Evolutionary conservation across 2,113 vertebrate genomes (phyloP).

Genomic region (Ariopsis seemanni): DNA sequence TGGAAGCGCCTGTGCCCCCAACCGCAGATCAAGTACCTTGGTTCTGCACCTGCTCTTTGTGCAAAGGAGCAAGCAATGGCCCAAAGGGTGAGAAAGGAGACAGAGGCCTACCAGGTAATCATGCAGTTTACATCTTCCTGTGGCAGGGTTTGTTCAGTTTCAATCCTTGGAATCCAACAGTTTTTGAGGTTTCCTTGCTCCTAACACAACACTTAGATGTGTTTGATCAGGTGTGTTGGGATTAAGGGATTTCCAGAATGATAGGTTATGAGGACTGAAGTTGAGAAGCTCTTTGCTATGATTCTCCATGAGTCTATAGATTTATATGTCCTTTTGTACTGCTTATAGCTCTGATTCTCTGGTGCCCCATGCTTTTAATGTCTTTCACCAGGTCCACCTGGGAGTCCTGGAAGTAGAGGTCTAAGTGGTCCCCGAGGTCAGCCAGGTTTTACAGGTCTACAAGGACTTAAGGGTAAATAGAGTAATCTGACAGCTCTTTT

Average conservation of each 20-base stretch:
- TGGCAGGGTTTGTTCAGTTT: not conserved
- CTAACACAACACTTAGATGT: not conserved
- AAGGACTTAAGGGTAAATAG: constrained; percentile 68
- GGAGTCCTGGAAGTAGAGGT: constrained; percentile 66
- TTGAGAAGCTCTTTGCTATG: not conserved
- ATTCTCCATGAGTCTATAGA: not conserved
- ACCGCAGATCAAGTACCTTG: constrained; percentile 60
- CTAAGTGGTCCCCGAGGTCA: constrained; percentile 61
- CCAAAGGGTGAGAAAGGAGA: constrained; percentile 69
- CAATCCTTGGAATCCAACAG: not conserved
- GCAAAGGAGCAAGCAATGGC: constrained; percentile 59
- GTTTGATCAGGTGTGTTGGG: not conserved
- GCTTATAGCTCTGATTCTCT: not conserved
- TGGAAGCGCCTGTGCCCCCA: constrained; percentile 42
- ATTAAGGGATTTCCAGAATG: not conserved
- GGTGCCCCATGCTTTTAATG: not conserved
- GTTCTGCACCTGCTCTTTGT: constrained; percentile 67
- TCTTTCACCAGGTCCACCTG: constrained; percentile 60
- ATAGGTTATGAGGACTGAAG: not conserved
- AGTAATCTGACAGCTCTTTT: not conserved
- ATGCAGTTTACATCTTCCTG: not conserved
- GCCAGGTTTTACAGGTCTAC: constrained; percentile 62
- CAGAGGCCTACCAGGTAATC: constrained; percentile 65
- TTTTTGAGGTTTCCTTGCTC: not conserved
- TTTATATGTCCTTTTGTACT: not conserved